phyloP scores from a whole-genome alignment of 2,888 invertebrate species.

The Aleiodes alternator region DNA sequence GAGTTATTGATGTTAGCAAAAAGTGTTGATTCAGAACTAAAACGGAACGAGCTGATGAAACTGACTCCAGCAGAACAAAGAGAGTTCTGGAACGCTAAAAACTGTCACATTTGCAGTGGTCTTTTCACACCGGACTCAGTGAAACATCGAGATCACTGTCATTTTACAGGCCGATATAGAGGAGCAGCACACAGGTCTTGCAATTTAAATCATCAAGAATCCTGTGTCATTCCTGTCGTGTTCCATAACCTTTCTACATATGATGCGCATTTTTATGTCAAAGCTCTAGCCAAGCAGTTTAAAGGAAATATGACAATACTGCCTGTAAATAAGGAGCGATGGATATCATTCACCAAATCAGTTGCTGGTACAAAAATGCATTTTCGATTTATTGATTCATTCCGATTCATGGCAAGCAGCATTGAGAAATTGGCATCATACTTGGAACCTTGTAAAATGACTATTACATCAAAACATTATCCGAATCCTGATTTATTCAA shows the following conservation, averaged over 20 bases:
- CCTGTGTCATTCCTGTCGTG: neutral
- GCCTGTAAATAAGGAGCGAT: neutral
- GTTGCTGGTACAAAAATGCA: neutral
- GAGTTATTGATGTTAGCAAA: no score
- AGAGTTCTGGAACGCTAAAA: constrained; percentile 30
- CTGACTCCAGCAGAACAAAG: neutral
- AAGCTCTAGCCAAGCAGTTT: neutral
- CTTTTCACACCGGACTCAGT: neutral
- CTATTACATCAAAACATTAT: neutral
- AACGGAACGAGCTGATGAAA: neutral
- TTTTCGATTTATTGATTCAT: neutral
- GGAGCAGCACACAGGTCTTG: neutral
- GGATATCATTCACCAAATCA: neutral
- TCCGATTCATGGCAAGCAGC: neutral
- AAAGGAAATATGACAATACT: neutral
- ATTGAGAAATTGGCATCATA: neutral
- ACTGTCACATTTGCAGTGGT: constrained; percentile 52
- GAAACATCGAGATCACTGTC: neutral
- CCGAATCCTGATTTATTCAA: no score
- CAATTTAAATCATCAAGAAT: neutral
- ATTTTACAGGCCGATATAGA: neutral
- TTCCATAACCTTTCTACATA: constrained; percentile 54
- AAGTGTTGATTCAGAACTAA: no score
- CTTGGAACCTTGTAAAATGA: neutral
- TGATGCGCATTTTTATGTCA: neutral